A percentile compares a stretch with the other conserved stretches of the same genome.
phyloP scores from a whole-genome alignment of 2,113 vertebrate species.

The Xyliphius kryptos region DNA sequence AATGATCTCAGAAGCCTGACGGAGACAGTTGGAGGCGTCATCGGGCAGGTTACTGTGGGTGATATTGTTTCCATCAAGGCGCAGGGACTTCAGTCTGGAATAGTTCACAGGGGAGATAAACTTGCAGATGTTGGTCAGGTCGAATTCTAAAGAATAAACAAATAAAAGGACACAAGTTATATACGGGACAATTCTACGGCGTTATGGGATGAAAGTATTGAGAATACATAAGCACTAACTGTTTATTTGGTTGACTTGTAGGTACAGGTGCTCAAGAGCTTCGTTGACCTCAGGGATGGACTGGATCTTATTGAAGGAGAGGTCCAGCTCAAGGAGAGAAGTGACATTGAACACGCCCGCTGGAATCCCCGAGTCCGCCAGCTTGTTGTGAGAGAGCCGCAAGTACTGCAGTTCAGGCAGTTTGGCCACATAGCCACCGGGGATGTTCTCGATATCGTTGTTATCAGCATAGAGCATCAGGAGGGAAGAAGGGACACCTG shows the following conservation, averaged over 20 bases:
- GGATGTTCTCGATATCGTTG: constrained; percentile 79
- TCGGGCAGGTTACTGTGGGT: constrained; percentile 70
- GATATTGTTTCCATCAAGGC: constrained; percentile 88
- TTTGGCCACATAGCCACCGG: constrained; percentile 79
- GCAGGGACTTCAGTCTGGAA: constrained; percentile 83
- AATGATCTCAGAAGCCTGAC: constrained; percentile 74
- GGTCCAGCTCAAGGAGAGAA: constrained; percentile 85
- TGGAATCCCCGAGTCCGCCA: constrained; percentile 81
- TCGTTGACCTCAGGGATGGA: constrained; percentile 84
- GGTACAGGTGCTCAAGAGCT: constrained; percentile 87
- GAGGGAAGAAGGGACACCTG: constrained; percentile 73
- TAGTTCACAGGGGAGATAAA: constrained; percentile 67
- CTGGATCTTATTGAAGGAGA: constrained; percentile 90
- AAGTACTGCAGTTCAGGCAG: constrained; percentile 77
- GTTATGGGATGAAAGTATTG: too few species aligned
- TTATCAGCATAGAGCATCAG: constrained; percentile 86
- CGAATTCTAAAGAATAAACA: constrained; percentile 73
- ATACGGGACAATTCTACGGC: too few species aligned
- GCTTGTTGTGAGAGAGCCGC: constrained; percentile 86
- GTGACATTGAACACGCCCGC: constrained; percentile 84
- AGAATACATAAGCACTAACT: constrained; percentile 72
- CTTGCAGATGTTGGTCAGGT: constrained; percentile 85
- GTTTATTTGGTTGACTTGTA: constrained; percentile 90
- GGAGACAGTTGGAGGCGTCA: constrained; percentile 81
- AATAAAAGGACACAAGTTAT: neutral